Evolutionary conservation across 2,888 invertebrate genomes (phyloP), one percentile per base, ranked within the genome.

Genomic region (Aphidoletes aphidimyza): DNA sequence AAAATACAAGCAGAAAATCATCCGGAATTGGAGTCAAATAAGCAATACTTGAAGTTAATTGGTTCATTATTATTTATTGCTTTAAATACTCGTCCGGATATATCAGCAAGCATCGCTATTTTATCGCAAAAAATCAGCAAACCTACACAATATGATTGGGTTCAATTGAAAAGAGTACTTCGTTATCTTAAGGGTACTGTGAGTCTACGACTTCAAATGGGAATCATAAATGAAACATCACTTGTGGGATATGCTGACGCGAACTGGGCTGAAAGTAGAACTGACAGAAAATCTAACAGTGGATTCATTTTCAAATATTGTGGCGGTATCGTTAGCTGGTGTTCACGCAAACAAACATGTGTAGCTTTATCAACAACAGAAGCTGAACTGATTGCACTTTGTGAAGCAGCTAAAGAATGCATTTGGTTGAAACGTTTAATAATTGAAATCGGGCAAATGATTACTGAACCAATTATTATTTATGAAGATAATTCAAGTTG

Each of bases 241-340:
- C 34, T 2, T 34, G 9, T 34, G 87, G 86, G 47, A 88, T 87
- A 84, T 87, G n/a, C 87, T 9, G 88, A 88, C 85, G 88, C 88
- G 47, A 87, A 87, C 86, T 89, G 88, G 88, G 88, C 88, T 14
- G 87, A 88, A 69, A 86, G 88, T 84, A 85, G 86, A 69, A 42
- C 19, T 8, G 86, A 87, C 54, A 81, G 88, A 83, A 88, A 88
- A 84, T 89, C 88, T 9, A 88, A 87, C 22, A 88, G 87, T 83
- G 88, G 88, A 14, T 87, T 87, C 69, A 6, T 88, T 85, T 86
- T 86, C 39, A 49, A 39, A 5, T 69, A 84, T 34, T 54, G 83
- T 84, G 85, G 86, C 49, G 86, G 86, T 45, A 69, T 86, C 6
- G 86, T 88, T 1, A 87, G 86, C 84, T 88, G 88, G 88, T 78